Evolutionary conservation across 1,140 invertebrate genomes (phyloP), one percentile per base, ranked within the genome.

Genomic region (Drosophila ogumai): DNA sequence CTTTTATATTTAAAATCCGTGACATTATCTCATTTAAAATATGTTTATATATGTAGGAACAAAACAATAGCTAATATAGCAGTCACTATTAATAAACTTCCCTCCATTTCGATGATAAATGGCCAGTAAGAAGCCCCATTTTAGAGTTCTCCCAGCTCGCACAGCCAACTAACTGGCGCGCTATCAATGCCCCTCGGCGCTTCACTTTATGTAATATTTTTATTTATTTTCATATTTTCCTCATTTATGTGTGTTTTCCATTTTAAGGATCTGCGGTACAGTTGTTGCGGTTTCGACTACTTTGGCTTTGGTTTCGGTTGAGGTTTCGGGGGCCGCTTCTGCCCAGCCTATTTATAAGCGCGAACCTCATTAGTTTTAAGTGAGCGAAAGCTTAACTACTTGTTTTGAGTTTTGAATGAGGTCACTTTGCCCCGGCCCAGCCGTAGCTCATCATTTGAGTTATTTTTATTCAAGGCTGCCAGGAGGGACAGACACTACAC

Each of bases 371-470:
- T 88, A 88, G 84, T 88, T 88, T 88, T 90, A 88, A 88, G 84
- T 88, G 84, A 88, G 77, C 85, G 85, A 88, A 77, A 90, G 80
- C 84, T 88, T 84, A 88, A 84, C 85, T 84, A 88, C 84, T 88
- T 90, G 85, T 88, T 88, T 90, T 90, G 85, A 88, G 84, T 88
- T 87, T 90, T 88, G 81, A 90, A 88, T 88, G 84, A 88, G 84
- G 84, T 88, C 84, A 88, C 80, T 88, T 88, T 77, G 68, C 56
- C 61, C 80, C 73, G 73, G 68, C 82, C 68, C 36, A 28, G 54
- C 46, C 54, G 67, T 78, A 79, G 80, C 79, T 80, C 84, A 88
- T 88, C 85, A 88, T 88, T 88, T 84, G 73, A 81, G 84, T 84
- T 88, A 84, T 84, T 84, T 88, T 84, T 81, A 90, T 78, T 88